Evolutionary conservation across 1,140 invertebrate species (phyloP).

Genomic region (Chironomus tepperi): DNA sequence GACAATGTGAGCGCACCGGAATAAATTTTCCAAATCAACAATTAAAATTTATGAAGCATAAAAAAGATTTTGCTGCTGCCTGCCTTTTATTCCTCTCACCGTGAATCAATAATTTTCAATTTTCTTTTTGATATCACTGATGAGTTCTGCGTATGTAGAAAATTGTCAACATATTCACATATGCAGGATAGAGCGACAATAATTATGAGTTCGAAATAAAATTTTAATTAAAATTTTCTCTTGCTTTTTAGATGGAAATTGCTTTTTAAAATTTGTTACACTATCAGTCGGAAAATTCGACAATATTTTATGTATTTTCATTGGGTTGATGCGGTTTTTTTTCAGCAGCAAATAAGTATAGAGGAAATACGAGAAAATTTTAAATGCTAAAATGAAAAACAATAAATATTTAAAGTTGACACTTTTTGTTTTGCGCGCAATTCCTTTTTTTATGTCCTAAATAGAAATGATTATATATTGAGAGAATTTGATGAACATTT

Average conservation of each 20-base stretch:
- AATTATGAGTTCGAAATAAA: slow-evolving; percentile 20
- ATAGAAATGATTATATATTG: too few relatives aligned
- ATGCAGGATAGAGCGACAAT: not conserved
- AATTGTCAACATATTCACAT: not conserved
- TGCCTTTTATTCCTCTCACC: not conserved
- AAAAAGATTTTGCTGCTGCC: not conserved
- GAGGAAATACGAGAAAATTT: not conserved
- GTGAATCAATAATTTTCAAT: not conserved
- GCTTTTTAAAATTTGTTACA: not conserved
- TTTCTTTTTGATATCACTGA: not conserved
- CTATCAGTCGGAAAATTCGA: slow-evolving; percentile 23
- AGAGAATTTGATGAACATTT: too few relatives aligned
- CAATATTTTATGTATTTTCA: slow-evolving; percentile 17
- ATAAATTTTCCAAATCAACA: slow-evolving; percentile 1
- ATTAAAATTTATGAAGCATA: slow-evolving; percentile 23
- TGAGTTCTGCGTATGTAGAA: too few relatives aligned
- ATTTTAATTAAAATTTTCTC: slow-evolving; percentile 23
- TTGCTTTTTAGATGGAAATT: not conserved
- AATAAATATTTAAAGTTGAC: slow-evolving; percentile 15
- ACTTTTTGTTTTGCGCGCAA: not conserved
- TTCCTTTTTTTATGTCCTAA: not conserved
- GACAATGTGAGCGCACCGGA: not conserved
- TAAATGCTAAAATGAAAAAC: slow-evolving; percentile 3
- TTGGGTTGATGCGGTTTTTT: slow-evolving; percentile 6
- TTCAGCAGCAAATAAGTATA: not conserved